Percentiles rank a stretch among this genome's conserved stretches.
Evolutionary conservation across 1,140 invertebrate species (phyloP).

Genomic region (Ceratosolen solmsi): DNA sequence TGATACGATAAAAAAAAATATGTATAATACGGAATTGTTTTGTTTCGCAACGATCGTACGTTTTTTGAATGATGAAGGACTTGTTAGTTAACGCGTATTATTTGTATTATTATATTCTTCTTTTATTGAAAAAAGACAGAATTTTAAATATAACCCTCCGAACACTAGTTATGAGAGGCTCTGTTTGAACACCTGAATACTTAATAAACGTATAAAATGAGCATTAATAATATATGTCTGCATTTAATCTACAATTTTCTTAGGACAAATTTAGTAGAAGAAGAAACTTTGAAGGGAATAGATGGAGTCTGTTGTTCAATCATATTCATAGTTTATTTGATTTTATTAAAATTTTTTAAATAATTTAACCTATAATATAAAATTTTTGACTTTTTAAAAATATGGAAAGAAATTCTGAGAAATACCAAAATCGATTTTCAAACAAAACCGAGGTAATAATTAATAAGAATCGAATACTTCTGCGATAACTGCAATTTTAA

Average conservation of each 20-base stretch:
- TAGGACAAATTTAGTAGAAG: conserved; percentile 68
- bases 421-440: conserved; percentile 58
- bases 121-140: not conserved
- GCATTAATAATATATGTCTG: conserved; percentile 73
- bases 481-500: too few species aligned
- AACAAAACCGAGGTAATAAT: conserved; percentile 60
- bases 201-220: conserved; percentile 74
- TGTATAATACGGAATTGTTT: not conserved
- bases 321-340: not conserved
- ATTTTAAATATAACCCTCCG: conserved; percentile 33
- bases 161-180: conserved; percentile 62
- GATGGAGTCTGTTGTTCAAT: conserved; percentile 47
- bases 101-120: not conserved
- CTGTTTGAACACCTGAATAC: conserved; percentile 74
- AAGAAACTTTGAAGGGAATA: conserved; percentile 60
- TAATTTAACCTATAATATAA: conserved; percentile 13
- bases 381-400: not conserved
- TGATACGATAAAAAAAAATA: not conserved
- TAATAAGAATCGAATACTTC: not conserved
- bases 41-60: not conserved
- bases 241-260: conserved; percentile 70
- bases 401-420: conserved; percentile 57
- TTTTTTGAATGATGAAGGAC: not conserved
- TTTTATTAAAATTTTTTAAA: conserved; percentile 6
- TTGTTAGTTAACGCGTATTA: not conserved